Evolutionary conservation across 2,113 vertebrate genomes (phyloP).

Genomic region (Balaeniceps rex): DNA sequence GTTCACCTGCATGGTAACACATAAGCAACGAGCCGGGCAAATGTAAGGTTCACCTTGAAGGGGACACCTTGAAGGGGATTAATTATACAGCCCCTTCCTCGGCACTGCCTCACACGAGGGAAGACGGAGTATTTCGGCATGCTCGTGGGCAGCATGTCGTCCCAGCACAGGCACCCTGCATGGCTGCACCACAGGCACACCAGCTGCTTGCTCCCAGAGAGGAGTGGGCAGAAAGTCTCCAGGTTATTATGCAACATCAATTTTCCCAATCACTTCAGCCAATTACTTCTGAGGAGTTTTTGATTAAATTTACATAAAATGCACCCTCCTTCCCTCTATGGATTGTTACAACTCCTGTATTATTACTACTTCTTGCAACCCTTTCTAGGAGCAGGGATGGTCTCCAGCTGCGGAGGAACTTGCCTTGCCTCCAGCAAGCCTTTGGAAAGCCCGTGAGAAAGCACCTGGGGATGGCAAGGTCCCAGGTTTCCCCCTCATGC

Average conservation of each 20-base stretch:
- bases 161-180: fast-evolving
- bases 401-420: not conserved
- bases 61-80: not conserved
- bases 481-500: not conserved
- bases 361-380: not conserved
- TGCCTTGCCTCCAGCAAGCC: not conserved
- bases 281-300: not conserved
- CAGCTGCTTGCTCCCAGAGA: fast-evolving
- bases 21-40: not conserved
- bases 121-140: fast-evolving
- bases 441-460: not conserved
- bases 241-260: not conserved
- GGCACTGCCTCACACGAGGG: not conserved
- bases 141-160: not conserved
- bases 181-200: fast-evolving
- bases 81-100: too few relatives aligned
- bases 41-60: too few relatives aligned
- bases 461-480: not conserved
- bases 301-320: not conserved
- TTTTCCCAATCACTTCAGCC: not conserved
- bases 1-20: not conserved
- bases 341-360: not conserved
- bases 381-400: not conserved
- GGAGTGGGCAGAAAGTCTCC: not conserved
- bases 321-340: not conserved